Evolutionary conservation across 2,113 vertebrate species (phyloP), one percentile per base, ranked within the genome.

Genomic region (Trematomus loennbergii): DNA sequence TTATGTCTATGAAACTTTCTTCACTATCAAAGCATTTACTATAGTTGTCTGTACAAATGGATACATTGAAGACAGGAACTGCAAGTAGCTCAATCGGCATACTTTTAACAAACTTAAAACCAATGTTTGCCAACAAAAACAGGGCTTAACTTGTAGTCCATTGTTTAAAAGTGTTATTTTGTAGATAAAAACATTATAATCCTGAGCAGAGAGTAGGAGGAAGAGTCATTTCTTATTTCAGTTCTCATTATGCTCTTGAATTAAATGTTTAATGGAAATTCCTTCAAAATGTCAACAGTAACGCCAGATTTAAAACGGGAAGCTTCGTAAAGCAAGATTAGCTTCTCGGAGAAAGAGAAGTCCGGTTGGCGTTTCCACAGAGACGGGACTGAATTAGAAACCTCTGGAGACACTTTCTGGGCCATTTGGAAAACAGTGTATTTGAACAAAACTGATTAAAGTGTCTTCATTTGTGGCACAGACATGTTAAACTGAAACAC

Each of bases 401-500:
- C 40, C 72, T 61, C 36, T 40, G 43, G 59, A 78, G 75, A 65
- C 33, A 0, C 60, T 79, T 72, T 79, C 29, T 61, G 54, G 69
- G 61, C 40, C 29, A 64, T 76, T 79, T 74, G 68, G 66, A 53
- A 62, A 11, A 36, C n/a, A 70, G 53, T 72, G 53, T 46, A 29
- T 66, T 7, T 52, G 52, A 74, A 79, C 64, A 63, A 57, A 86
- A 77, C 20, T 33, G 62, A 79, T 58, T 67, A 20, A 82, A 83
- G 66, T 29, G 17, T 63, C 17, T 50, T 57, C 25, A 61, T 53
- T 43, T 75, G 54, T 78, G 22, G 12, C 57, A 43, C 12, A 54
- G 45, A 52, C 16, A 2, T 15, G 22, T 48, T 64, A 78, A 81
- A 52, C 8, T 1, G 48, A 64, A 15, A 36, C 20, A 25, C 11